phyloP scores from a whole-genome alignment of 2,888 invertebrate genomes.

The Gibbula magus region DNA sequence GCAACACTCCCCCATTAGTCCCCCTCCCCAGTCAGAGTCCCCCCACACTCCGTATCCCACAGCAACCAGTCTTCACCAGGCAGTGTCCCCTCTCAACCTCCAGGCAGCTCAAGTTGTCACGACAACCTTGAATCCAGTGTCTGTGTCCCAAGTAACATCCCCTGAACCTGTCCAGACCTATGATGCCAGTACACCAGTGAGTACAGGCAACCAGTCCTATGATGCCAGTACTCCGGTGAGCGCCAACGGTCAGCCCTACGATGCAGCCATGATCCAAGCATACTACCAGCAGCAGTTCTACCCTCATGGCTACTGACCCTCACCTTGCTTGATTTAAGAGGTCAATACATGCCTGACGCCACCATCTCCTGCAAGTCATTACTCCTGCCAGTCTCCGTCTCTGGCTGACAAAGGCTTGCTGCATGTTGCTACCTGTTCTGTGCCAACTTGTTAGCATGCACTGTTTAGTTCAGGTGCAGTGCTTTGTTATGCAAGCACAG shows the following conservation, averaged over 20 bases:
- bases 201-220: neutral
- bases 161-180: neutral
- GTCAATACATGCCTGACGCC: too few species aligned
- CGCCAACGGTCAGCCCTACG: conserved; percentile 13
- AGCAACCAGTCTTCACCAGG: conserved; percentile 17
- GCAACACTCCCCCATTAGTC: conserved; percentile 33
- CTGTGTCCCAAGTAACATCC: neutral
- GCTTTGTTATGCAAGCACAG: too few species aligned
- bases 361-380: too few species aligned
- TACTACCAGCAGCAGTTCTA: conserved; percentile 29
- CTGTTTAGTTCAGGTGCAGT: too few species aligned
- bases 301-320: neutral
- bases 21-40: conserved; percentile 19
- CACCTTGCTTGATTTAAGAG: too few species aligned
- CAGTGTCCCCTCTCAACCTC: conserved; percentile 26
- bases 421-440: too few species aligned
- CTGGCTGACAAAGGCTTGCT: too few species aligned
- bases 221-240: neutral
- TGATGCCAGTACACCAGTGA: neutral
- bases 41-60: conserved; percentile 26
- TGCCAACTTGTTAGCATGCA: too few species aligned
- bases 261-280: conserved; percentile 26
- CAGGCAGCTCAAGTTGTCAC: conserved; percentile 1
- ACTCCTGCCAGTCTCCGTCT: too few species aligned
- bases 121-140: conserved; percentile 7